Base-by-base conservation (phyloP, 1,140 invertebrate species). In the Megalonaias nervosa region DNA sequence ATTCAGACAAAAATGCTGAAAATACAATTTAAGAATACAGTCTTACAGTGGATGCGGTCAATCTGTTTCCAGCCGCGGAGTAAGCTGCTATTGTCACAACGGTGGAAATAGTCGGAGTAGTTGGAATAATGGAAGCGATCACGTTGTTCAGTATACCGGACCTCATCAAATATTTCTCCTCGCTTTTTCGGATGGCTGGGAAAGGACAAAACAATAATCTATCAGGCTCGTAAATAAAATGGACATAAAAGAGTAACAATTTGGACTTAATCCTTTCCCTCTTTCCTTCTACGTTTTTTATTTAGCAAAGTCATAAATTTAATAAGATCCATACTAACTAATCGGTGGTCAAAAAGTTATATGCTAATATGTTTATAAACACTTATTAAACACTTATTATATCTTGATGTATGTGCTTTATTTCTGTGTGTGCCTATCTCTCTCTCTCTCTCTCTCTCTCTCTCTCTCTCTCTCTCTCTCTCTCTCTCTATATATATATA, bases 21-120 rank as follows among this genome's bases (percentile, higher is more conserved):
- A 38, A 38, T 62, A 21, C n/a, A 55, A 61, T n/a, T 69, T 60
- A 26, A 17, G 23, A 19, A 1, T 16, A 19, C 13, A 14, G 58
- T 77, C 82, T 87, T 91, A 94, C 94, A 91, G 94, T 92, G 31
- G 93, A 91, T 21, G 93, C 92, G 38, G 91, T 91, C 0, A 95
- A 90, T 84, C 92, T 91, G 85, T 92, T 89, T 31, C 93, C 93
- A 19, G 90, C 86, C 17, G 90, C 87, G 55, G 93, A 91, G 78
- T 94, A 93, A 15, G 92, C 89, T 57, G 94, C 85, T 79, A 95
- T 93, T 5, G 93, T 94, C 56, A 93, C 87, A 66, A 94, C 93
- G 5, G 92, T 91, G 0, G 93, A 91, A 57, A 94, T 90, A 59
- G 93, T 91, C 17, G 94, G 93, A 60, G 94, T 90, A n/a, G 93